These are phyloP conservation scores for Hypocryptadius cinnamomeus DNA, from an alignment of 2,113 vertebrate species.

Conservation along the genomic window DNA sequence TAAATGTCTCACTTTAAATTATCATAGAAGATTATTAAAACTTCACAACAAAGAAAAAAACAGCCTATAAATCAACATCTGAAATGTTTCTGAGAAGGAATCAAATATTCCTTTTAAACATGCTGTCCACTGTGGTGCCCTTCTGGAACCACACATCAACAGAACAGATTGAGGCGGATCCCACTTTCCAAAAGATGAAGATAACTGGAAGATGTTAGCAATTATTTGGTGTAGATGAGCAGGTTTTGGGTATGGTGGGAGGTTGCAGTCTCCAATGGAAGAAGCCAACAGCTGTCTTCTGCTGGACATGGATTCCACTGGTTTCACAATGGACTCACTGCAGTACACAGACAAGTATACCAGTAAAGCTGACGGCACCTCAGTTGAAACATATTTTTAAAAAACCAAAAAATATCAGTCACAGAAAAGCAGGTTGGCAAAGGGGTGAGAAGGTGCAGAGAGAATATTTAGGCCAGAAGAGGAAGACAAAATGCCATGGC, in stretches of 20 bases:
- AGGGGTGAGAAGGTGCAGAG: background rate
- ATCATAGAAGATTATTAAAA: background rate
- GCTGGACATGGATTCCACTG: accelerated
- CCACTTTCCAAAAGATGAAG: background rate
- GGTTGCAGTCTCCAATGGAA: background rate
- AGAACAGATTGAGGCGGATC: background rate
- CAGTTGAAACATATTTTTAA: background rate
- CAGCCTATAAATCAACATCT: background rate
- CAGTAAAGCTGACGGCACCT: background rate
- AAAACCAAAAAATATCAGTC: background rate
- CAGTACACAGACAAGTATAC: accelerated
- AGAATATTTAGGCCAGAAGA: background rate
- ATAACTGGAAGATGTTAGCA: background rate
- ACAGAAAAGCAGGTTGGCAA: background rate
- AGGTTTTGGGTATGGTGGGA: background rate
- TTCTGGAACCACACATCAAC: background rate
- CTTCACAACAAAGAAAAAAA: background rate
- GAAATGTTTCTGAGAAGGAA: background rate
- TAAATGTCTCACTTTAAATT: background rate
- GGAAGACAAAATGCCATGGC: background rate
- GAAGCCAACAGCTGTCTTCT: background rate
- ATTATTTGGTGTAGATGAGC: background rate
- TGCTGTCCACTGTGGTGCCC: accelerated
- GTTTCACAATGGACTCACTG: background rate
- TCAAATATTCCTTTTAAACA: background rate